Percentiles rank a stretch among this genome's conserved stretches.
These are phyloP conservation scores for Oegoconia quadripuncta DNA, from an alignment of 2,888 invertebrate species.

Conservation along the genomic window DNA sequence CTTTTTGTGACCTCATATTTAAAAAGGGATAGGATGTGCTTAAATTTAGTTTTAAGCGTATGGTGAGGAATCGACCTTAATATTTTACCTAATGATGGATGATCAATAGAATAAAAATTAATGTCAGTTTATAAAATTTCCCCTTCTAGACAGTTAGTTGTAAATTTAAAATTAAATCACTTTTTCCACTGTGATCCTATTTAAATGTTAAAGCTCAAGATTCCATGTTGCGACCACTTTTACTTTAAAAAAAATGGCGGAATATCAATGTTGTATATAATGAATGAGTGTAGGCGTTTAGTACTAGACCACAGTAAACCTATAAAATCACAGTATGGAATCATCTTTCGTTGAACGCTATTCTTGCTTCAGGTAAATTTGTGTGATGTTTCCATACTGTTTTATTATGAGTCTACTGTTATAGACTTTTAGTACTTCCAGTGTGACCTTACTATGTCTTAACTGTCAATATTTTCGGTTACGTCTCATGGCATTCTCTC, in stretches of 20 bases:
- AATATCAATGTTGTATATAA: conserved; percentile 64
- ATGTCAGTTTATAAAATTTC: not conserved
- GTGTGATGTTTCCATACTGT: too few species aligned
- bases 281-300: conserved; percentile 44
- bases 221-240: conserved; percentile 64
- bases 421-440: conserved; percentile 62
- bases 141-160: conserved; percentile 10
- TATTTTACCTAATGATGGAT: too few species aligned
- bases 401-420: too few species aligned
- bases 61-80: too few species aligned
- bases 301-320: too few species aligned
- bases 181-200: conserved; percentile 79
- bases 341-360: too few species aligned
- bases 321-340: too few species aligned
- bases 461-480: conserved; percentile 40
- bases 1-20: too few species aligned
- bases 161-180: conserved; percentile 71
- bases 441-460: conserved; percentile 71
- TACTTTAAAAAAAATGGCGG: conserved; percentile 32
- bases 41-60: too few species aligned
- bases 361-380: too few species aligned
- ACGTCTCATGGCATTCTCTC: conserved; percentile 48
- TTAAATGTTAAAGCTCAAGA: conserved; percentile 73
- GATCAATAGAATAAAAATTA: too few species aligned
- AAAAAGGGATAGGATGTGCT: too few species aligned